phyloP scores from a whole-genome alignment of 2,888 invertebrate species.

The Meandrusa payeni region DNA sequence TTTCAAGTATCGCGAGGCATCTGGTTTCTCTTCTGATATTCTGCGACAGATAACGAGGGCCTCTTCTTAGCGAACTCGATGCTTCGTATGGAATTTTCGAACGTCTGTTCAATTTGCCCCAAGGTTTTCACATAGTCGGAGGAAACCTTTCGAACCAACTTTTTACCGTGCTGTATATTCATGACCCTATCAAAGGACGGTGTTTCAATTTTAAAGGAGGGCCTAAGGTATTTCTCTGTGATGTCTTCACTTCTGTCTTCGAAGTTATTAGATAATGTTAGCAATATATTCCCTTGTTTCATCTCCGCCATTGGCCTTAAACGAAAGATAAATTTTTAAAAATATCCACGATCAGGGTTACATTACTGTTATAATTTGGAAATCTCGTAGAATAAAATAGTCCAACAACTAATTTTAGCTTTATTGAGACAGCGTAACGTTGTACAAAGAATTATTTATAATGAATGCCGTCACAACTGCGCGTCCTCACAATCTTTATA shows the following conservation, averaged over 20 bases:
- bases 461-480: too few relatives aligned
- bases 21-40: conserved; percentile 53
- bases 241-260: conserved; percentile 35
- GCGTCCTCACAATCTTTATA: too few relatives aligned
- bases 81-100: conserved; percentile 47
- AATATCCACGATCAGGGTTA: too few relatives aligned
- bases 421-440: too few relatives aligned
- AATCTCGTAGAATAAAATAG: too few relatives aligned
- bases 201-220: conserved; percentile 32
- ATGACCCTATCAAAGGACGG: conserved; percentile 46
- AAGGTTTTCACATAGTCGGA: conserved; percentile 62
- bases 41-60: conserved; percentile 49
- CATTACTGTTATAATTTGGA: too few relatives aligned
- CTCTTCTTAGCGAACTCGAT: conserved; percentile 54
- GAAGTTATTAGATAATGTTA: conserved; percentile 40
- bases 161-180: conserved; percentile 52
- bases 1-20: conserved; percentile 36
- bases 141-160: conserved; percentile 53
- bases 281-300: conserved; percentile 37
- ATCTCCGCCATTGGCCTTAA: conserved; percentile 36
- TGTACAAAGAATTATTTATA: too few relatives aligned
- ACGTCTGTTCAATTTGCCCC: conserved; percentile 43
- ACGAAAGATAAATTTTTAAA: neutral
- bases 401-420: too few relatives aligned
- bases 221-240: conserved; percentile 36